Evolutionary conservation across 1,140 invertebrate genomes (phyloP), one percentile per base, ranked within the genome.

Genomic region (Eulimnadia texana): DNA sequence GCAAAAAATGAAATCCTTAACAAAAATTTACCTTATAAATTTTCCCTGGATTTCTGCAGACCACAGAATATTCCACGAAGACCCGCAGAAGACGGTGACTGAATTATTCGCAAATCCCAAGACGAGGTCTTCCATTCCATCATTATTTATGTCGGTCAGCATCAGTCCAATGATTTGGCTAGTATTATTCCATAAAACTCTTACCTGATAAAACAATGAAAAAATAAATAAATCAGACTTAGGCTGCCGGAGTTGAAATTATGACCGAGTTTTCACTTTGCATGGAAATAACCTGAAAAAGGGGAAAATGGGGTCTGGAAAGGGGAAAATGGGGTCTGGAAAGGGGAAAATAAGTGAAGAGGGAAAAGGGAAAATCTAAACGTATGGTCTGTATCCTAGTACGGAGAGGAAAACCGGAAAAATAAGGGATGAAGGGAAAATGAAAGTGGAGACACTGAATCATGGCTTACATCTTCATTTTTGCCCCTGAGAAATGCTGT

Each of bases 111-210:
- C 55, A 20, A 57, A 29, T 20, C 24, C 33, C 3, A 33, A 23
- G 29, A 57, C 29, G 2, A 57, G 29, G 33, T 57, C 55, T 27
- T 57, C 55, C 55, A 57, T 33, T 10, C 55, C 55, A 19, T 57
- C 55, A 19, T 27, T 19, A 20, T 27, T 33, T 23, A 57, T 57
- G 28, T 57, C 55, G 55, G 27, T 33, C 27, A 57, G 27, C 27
- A 57, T 33, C n/a, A 57, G 27, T 20, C 33, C 55, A 2, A 22
- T 33, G 28, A 57, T 57, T 27, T 33, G 24, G 55, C 24, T 57
- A 33, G 33, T 33, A 27, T 57, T 57, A 27, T 33, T 57, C 55
- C 27, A 57, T 20, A 57, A 23, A 6, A 42, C 6, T 6, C 16
- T 42, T 42, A 16, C 16, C 33, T 42, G 33, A n/a, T n/a, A n/a